Percentiles rank a stretch among this genome's conserved stretches.
Evolutionary conservation across 2,797 vertebrate genomes (phyloP).

Genomic region (Myotis pilosus): DNA sequence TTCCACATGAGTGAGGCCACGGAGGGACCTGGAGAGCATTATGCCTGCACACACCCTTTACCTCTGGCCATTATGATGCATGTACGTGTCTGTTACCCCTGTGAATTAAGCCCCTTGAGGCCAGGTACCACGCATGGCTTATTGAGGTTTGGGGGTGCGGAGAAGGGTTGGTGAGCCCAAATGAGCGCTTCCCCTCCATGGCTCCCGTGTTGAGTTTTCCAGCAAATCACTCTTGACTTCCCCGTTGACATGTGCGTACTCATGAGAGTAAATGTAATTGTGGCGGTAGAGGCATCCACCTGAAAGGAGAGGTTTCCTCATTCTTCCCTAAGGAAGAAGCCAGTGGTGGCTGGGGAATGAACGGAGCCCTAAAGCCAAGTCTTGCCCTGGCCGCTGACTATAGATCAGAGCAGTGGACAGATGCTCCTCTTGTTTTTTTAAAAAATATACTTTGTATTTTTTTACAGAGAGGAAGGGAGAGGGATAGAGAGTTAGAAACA

Average conservation of each 20-base stretch:
- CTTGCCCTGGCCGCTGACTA: not conserved
- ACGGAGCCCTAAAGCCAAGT: not conserved
- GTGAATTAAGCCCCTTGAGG: not conserved
- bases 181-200: not conserved
- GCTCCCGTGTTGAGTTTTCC: slow-evolving; percentile 8
- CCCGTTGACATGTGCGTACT: not conserved
- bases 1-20: too few relatives aligned
- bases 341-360: not conserved
- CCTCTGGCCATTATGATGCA: not conserved
- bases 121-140: not conserved
- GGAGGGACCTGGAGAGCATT: too few relatives aligned
- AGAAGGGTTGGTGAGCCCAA: not conserved
- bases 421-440: not conserved
- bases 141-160: not conserved
- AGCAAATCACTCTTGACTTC: slow-evolving; percentile 36
- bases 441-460: too few relatives aligned
- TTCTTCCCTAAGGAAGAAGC: slow-evolving; percentile 12
- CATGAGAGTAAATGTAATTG: not conserved
- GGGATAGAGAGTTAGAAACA: too few relatives aligned
- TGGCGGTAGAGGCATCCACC: not conserved
- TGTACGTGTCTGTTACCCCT: not conserved
- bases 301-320: slow-evolving; percentile 23
- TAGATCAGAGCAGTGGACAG: not conserved
- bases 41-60: not conserved
- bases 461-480: too few relatives aligned